Evolutionary conservation across 2,888 invertebrate species (phyloP).

Genomic region (Cerastis rubricosa): DNA sequence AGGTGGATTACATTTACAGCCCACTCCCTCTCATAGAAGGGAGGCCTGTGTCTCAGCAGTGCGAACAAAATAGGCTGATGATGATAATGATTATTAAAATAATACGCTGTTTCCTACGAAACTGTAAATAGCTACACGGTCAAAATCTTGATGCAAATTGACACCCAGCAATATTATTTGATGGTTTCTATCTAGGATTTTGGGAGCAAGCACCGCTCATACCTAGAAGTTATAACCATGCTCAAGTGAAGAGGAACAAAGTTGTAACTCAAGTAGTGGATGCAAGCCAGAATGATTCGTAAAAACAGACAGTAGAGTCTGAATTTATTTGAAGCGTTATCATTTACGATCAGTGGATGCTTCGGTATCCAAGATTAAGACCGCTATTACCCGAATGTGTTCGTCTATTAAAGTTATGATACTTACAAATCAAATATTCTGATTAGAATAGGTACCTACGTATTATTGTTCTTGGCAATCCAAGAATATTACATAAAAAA

Average conservation of each 20-base stretch:
- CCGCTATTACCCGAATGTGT: constrained; percentile 53
- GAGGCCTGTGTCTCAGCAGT: too few species aligned
- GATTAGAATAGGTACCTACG: constrained; percentile 19
- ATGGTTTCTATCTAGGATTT: constrained; percentile 53
- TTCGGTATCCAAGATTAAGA: constrained; percentile 56
- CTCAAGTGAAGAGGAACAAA: constrained; percentile 33
- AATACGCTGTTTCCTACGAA: too few species aligned
- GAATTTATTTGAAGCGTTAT: constrained; percentile 41
- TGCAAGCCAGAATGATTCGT: constrained; percentile 50
- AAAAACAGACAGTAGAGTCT: constrained; percentile 33
- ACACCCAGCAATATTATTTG: constrained; percentile 47
- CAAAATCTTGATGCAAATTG: constrained; percentile 36
- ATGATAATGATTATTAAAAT: too few species aligned
- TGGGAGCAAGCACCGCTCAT: constrained; percentile 47
- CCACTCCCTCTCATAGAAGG: too few species aligned
- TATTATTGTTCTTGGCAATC: not conserved
- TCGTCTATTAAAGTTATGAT: constrained; percentile 48
- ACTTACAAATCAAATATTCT: constrained; percentile 46
- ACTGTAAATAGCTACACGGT: too few species aligned
- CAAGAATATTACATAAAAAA: not conserved
- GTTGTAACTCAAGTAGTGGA: constrained; percentile 28
- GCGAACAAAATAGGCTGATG: too few species aligned
- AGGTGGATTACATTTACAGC: too few species aligned
- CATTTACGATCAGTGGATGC: constrained; percentile 54
- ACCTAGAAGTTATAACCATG: constrained; percentile 42